Evolutionary conservation across 1,140 invertebrate species (phyloP).

Genomic region (Dendrolimus punctatus): DNA sequence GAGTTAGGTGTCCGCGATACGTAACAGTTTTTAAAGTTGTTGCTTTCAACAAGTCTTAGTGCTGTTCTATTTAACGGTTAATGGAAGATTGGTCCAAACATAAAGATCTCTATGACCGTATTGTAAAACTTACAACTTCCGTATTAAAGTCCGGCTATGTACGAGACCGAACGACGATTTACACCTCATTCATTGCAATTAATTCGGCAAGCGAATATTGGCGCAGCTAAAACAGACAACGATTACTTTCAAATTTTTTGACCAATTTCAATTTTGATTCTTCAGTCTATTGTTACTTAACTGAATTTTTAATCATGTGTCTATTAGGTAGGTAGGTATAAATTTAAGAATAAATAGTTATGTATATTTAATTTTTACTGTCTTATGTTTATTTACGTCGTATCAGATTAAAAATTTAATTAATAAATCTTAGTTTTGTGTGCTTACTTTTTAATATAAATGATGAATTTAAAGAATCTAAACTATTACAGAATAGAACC

Average conservation of each 20-base stretch:
- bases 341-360: too few species aligned
- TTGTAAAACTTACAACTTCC: conserved; percentile 52
- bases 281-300: too few species aligned
- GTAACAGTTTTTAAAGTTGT: conserved; percentile 9
- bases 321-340: too few species aligned
- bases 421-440: too few species aligned
- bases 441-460: too few species aligned
- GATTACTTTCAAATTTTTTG: conserved; percentile 9
- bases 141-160: conserved; percentile 44
- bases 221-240: conserved; percentile 65
- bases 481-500: too few species aligned
- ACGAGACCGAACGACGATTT: conserved; percentile 35
- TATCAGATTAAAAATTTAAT: too few species aligned
- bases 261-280: too few species aligned
- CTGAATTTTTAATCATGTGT: too few species aligned
- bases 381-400: too few species aligned
- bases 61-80: conserved; percentile 33
- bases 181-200: conserved; percentile 59
- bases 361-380: too few species aligned
- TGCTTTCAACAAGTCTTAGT: conserved; percentile 16
- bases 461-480: too few species aligned
- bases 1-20: conserved; percentile 37
- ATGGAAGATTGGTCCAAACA: conserved; percentile 40
- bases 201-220: conserved; percentile 66
- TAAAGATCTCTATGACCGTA: conserved; percentile 32